Evolutionary conservation across 1,140 invertebrate genomes (phyloP).

Genomic region (Philotrypesis tridentata): DNA sequence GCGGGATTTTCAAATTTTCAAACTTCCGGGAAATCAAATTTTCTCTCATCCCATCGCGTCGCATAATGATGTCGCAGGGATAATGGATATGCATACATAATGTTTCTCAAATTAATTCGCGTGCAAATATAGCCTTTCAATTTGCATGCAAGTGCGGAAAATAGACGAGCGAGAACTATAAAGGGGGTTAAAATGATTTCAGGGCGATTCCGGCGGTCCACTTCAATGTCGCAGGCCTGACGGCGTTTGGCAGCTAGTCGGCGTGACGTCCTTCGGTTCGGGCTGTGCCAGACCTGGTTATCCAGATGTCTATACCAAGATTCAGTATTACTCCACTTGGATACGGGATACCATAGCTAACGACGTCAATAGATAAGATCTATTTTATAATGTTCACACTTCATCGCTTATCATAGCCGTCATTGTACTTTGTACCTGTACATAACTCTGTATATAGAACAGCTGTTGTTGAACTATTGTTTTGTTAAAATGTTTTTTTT

Average conservation of each 20-base stretch:
- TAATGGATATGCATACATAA: no score
- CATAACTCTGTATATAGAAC: neutral
- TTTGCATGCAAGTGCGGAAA: no score
- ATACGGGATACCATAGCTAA: conserved; percentile 75
- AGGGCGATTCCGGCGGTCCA: conserved; percentile 91
- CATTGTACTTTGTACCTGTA: neutral
- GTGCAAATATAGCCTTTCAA: no score
- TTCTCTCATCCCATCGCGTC: no score
- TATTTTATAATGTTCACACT: neutral
- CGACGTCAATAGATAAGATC: conserved; percentile 54
- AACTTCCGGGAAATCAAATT: no score
- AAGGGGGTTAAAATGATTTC: conserved; percentile 56
- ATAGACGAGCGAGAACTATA: no score
- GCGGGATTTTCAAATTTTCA: no score
- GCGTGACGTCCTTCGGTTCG: conserved; percentile 92
- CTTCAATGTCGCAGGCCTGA: conserved; percentile 83
- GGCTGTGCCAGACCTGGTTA: conserved; percentile 89
- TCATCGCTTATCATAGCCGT: neutral
- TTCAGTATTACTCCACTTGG: conserved; percentile 90
- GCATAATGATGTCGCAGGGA: no score
- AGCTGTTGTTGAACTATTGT: neutral
- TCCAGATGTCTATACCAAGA: conserved; percentile 89
- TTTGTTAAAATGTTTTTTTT: neutral
- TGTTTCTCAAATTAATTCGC: no score
- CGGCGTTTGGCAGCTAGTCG: conserved; percentile 89